Evolutionary conservation across 2,113 vertebrate genomes (phyloP), one percentile per base, ranked within the genome.

Genomic region (Anhinga anhinga): DNA sequence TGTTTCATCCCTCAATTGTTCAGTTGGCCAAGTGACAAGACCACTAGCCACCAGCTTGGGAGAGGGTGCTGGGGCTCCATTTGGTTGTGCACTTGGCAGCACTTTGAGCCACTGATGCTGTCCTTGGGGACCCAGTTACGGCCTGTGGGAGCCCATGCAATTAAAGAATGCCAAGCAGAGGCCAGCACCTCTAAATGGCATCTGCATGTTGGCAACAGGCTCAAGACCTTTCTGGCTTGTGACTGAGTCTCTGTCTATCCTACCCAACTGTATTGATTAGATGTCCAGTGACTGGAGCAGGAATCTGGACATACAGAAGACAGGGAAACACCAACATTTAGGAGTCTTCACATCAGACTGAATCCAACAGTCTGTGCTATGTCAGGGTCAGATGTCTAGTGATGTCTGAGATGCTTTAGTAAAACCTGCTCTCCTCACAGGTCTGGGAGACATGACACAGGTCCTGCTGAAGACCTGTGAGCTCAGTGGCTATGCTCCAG

Each of bases 41-140:
- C 2, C 47, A 55, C 53, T 11, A 38, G 8, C 44, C 47, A 55
- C 15, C 0, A 0, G 11, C 40, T 63, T 86, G 76, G 52, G 9
- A 90, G 29, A 80, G 7, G 13, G 15, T 67, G 26, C 25, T 59
- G 44, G 19, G 13, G 5, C 5, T 93, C 45, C 18, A 3, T 27
- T 53, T 38, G 30, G 7, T 58, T 86, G 21, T 53, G 36, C 22
- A 16, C 1, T 23, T 70, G 61, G 45, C 3, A 5, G 21, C 56
- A 71, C 6, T 11, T 29, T 47, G 47, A 77, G 40, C 30, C 32
- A 38, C 2, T 83, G 58, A 17, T 58, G 26, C 8, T 50, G 70
- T 50, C 44, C 47, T 49, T 50, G 10, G 4, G 13, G 5, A 19
- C 23, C 9, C 40, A 52, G 12, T 42, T 36, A 55, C 1, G 11